These are phyloP conservation scores for Drosophila austrosaltans DNA, from an alignment of 2,888 invertebrate species.

Conservation along the genomic window DNA sequence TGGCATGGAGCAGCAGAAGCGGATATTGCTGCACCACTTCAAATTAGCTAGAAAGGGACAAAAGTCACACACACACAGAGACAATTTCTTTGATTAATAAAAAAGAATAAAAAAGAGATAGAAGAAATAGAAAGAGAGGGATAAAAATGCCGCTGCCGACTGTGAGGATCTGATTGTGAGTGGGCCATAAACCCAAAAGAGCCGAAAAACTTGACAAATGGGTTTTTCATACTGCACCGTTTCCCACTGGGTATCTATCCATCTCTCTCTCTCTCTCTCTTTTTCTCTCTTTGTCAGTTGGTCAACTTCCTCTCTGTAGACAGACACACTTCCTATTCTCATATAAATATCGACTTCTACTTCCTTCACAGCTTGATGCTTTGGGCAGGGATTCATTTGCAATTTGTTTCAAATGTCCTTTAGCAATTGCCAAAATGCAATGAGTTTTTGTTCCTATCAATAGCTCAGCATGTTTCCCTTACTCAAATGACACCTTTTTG, in stretches of 20 bases:
- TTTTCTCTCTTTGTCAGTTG: slow-evolving; percentile 24
- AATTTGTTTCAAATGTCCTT: slow-evolving; percentile 75
- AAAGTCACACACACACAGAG: background rate
- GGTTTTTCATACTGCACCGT: slow-evolving; percentile 56
- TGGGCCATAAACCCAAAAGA: slow-evolving; percentile 42
- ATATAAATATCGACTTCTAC: slow-evolving; percentile 51
- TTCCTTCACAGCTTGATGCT: slow-evolving; percentile 67
- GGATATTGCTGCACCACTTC: slow-evolving; percentile 37
- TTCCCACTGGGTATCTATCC: slow-evolving; percentile 46
- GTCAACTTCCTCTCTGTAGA: slow-evolving; percentile 11
- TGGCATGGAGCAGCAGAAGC: slow-evolving; percentile 49
- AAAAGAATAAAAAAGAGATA: slow-evolving; percentile 63
- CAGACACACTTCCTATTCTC: slow-evolving; percentile 2
- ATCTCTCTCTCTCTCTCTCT: background rate
- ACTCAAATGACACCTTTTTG: slow-evolving; percentile 36
- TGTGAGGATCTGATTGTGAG: slow-evolving; percentile 56
- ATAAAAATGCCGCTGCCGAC: slow-evolving; percentile 29
- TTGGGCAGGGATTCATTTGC: slow-evolving; percentile 65
- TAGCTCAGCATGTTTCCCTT: slow-evolving; percentile 55
- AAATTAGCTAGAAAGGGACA: background rate
- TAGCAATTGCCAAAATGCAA: slow-evolving; percentile 63
- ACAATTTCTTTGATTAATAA: slow-evolving; percentile 65
- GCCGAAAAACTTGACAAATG: slow-evolving; percentile 67
- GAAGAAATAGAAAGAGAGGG: slow-evolving; percentile 24
- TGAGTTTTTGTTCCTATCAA: slow-evolving; percentile 54